Evolutionary conservation across 23 tunicate genomes (phyloP), one percentile per base, ranked within the genome.

Genomic region (Ascidia mentula): DNA sequence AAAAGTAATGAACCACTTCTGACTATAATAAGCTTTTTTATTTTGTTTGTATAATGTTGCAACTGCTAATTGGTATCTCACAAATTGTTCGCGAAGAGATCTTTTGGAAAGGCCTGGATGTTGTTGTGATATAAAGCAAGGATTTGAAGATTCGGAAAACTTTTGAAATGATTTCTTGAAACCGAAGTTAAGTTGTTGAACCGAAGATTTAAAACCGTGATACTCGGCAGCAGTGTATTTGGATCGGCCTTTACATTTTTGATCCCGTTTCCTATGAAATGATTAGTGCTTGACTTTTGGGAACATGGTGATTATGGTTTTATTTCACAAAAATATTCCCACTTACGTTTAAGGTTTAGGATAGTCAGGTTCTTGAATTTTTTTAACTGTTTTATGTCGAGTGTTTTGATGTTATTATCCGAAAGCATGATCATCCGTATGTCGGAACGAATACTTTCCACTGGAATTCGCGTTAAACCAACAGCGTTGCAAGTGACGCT

Each of bases 101-200:
- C 84, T n/a, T 40, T 36, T 9, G 88, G 88, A 8, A 89, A 60
- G 0, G 69, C 15, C 28, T 22, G 78, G 18, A 89, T 34, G 18
- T 79, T 73, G 73, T 89, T 89, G 81, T 84, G 40, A 59, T 74
- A 78, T 22, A 89, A 34, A 9, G 60, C 30, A 20, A 89, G 18
- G 33, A 45, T 45, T 61, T 79, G 15, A 0, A 89, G 77, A 33
- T 89, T 89, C 0, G 95, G 88, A 79, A 89, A 89, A 34, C 81
- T 26, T 1, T 38, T 32, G 9, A 89, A 65, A 39, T 89, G 95
- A 22, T 53, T 69, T 60, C 53, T 84, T 0, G 31, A 34, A 15
- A 89, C 70, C 12, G 53, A 31, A 33, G 78, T 65, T 31, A 89
- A 30, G 20, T 82, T 74, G 78, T 89, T 89, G 76, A 46, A 31